Evolutionary conservation across 1,140 invertebrate genomes (phyloP).

Genomic region (Nomia melanderi): DNA sequence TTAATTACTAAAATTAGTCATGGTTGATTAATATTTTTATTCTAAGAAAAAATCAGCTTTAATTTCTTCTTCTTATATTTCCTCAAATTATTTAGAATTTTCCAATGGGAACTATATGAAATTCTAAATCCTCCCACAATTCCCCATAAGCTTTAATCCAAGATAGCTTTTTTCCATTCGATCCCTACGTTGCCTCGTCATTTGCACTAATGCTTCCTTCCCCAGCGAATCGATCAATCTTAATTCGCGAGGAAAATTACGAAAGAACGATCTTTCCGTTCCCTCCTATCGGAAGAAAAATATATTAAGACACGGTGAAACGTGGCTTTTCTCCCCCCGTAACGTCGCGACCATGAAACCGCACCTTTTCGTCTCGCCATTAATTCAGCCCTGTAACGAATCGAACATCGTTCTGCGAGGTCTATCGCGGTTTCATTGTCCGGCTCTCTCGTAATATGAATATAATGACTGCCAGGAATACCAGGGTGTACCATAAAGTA

Average conservation of each 20-base stretch:
- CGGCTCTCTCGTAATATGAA: background rate
- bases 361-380: background rate
- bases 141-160: no score
- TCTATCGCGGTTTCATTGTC: background rate
- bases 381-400: slow-evolving; percentile 21
- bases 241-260: slow-evolving; percentile 38
- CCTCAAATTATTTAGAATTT: no score
- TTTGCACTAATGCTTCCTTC: slow-evolving; percentile 31
- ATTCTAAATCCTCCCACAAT: no score
- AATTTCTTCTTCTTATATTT: no score
- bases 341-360: slow-evolving; percentile 7
- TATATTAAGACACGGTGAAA: slow-evolving; percentile 36
- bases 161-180: background rate
- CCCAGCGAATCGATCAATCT: slow-evolving; percentile 32
- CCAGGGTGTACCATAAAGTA: no score
- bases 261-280: slow-evolving; percentile 7
- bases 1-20: no score
- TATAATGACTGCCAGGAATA: background rate
- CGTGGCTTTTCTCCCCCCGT: slow-evolving; percentile 1
- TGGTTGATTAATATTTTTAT: no score
- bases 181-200: slow-evolving; percentile 22
- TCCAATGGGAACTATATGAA: no score
- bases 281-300: slow-evolving; percentile 2
- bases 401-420: background rate
- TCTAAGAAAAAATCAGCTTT: no score